Base-by-base conservation (phyloP, 2,797 vertebrate species). In the Chromis chromis region DNA sequence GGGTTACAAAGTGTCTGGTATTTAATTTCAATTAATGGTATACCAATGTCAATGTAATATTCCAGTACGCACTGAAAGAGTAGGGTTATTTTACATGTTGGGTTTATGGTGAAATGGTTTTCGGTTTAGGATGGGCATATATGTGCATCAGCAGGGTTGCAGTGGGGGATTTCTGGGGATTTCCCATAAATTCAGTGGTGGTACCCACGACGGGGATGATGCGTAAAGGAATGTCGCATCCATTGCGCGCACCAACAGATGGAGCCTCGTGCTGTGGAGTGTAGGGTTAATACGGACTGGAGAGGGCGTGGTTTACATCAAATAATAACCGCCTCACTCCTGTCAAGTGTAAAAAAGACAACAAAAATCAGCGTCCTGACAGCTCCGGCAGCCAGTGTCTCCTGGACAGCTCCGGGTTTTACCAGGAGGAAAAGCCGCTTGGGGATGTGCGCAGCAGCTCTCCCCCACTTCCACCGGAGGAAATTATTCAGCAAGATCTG, bases 241-340 rank as follows among this genome's bases (percentile, higher is more conserved):
- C 57, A 17, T 58, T 25, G 55, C 49, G 69, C 73, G 59, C 70
- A 48, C 72, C 7, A 61, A 57, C 86, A 82, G 75, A 87, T 67
- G 74, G 74, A 81, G 69, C 65, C 48, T 40, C 58, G 57, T 9
- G 82, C 61, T 33, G 79, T 40, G 56, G 69, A 85, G 86, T 86
- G 88, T 85, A 88, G 90, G 89, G 92, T 94, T 93, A 93, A 94
- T 64, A 33, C 71, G 42, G 58, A 70, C 48, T 6, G 74, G n/a
- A 71, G 81, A 74, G 78, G 91, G 93, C 86, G 92, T 87, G 91
- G 91, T 55, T 78, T 88, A 42, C 28, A 72, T 86, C 82, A 83
- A 36, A 78, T 83, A 88, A 87, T 86, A 83, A 69, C 89, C 82
- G 71, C 71, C 77, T 87, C 64, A 49, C 83, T 84, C 74, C 82